phyloP scores from a whole-genome alignment of 2,888 invertebrate species.

The Perithous albicinctus region DNA sequence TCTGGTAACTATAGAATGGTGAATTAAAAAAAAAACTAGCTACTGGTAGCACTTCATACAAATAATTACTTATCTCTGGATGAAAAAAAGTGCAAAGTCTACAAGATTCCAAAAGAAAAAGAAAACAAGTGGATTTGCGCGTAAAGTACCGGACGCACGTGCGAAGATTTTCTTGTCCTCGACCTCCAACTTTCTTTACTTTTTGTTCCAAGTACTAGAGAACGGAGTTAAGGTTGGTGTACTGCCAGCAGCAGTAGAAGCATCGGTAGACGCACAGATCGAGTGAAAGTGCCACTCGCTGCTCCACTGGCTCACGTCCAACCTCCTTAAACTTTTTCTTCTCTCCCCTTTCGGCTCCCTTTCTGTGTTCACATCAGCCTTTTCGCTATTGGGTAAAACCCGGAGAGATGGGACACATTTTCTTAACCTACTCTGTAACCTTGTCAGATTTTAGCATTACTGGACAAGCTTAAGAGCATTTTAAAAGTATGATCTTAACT shows the following conservation, averaged over 20 bases:
- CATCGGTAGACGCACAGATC: conserved; percentile 43
- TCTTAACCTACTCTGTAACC: background rate
- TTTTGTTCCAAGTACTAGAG: conserved; percentile 40
- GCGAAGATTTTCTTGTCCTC: conserved; percentile 50
- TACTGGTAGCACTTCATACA: background rate
- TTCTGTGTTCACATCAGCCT: conserved; percentile 1
- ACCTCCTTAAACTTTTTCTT: conserved; percentile 62
- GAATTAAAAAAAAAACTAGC: background rate
- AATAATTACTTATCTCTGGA: background rate
- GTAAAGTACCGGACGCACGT: conserved; percentile 46
- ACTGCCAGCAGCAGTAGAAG: conserved; percentile 46
- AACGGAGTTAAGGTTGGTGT: conserved; percentile 49
- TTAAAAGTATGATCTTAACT: background rate
- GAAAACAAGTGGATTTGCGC: conserved; percentile 18
- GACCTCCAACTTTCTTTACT: background rate
- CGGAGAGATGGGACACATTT: conserved; percentile 4
- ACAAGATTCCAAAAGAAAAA: conserved; percentile 27
- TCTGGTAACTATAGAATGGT: background rate
- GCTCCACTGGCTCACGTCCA: conserved; percentile 68
- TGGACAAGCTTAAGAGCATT: background rate
- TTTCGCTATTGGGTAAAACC: background rate
- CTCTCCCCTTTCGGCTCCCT: conserved; percentile 1
- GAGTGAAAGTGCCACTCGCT: conserved; percentile 63
- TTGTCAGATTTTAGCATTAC: background rate
- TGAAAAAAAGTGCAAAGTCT: background rate